A percentile compares a stretch with the other conserved stretches of the same genome.
These are phyloP conservation scores for Plagodis pulveraria DNA, from an alignment of 2,888 invertebrate genomes.

Conservation along the genomic window DNA sequence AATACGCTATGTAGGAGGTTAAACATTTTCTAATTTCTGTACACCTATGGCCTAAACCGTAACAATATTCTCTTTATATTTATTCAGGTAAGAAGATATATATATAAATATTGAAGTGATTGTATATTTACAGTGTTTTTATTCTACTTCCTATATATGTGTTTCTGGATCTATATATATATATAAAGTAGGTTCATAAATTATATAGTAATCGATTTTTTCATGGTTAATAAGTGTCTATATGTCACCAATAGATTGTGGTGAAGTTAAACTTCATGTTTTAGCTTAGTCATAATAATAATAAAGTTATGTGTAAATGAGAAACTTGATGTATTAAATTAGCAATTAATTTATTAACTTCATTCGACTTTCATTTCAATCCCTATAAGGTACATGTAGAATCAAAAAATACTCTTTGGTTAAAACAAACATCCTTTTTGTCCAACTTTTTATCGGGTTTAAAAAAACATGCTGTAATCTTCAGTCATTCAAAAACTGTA, in stretches of 20 bases:
- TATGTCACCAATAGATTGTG: constrained; percentile 46
- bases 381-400: neutral
- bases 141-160: constrained; percentile 46
- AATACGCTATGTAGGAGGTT: constrained; percentile 41
- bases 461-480: neutral
- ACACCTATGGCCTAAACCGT: constrained; percentile 58
- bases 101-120: too few species aligned
- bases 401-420: neutral
- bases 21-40: constrained; percentile 41
- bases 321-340: constrained; percentile 77
- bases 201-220: constrained; percentile 24
- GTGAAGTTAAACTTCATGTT: constrained; percentile 75
- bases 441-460: neutral
- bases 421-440: constrained; percentile 2
- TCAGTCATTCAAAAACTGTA: constrained; percentile 10
- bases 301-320: constrained; percentile 65
- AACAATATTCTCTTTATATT: too few species aligned
- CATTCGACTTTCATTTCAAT: constrained; percentile 54
- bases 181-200: constrained; percentile 30
- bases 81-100: too few species aligned
- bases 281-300: constrained; percentile 39
- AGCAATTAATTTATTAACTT: constrained; percentile 59
- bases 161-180: constrained; percentile 43
- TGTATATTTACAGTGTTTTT: constrained; percentile 1
- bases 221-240: constrained; percentile 35